Evolutionary conservation across 1,140 invertebrate species (phyloP).

Genomic region (Agrypnia vestita): DNA sequence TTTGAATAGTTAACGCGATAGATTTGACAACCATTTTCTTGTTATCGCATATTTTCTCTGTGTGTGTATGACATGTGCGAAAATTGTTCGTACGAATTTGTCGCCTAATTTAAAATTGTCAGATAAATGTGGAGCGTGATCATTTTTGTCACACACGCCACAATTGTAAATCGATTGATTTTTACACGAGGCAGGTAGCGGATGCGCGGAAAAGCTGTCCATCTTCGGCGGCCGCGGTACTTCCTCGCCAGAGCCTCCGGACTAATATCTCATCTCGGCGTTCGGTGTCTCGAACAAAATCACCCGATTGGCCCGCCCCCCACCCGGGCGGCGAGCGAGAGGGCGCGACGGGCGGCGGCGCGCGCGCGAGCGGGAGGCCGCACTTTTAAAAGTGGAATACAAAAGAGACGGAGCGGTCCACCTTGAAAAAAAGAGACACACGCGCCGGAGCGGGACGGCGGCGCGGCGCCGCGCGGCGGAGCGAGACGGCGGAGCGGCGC

Average conservation of each 20-base stretch:
- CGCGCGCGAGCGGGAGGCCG: slow-evolving; percentile 12
- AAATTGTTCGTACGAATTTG: no score
- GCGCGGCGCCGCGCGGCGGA: slow-evolving; percentile 2
- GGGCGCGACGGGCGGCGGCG: not conserved
- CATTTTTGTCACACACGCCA: no score
- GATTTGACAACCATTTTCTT: no score
- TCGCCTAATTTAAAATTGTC: no score
- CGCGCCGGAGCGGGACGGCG: slow-evolving; percentile 17
- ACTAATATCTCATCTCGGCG: slow-evolving; percentile 52
- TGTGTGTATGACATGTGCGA: no score
- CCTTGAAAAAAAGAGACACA: slow-evolving; percentile 56
- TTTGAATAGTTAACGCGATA: no score
- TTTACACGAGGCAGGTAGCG: no score
- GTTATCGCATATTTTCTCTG: no score
- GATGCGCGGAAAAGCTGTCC: not conserved
- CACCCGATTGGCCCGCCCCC: slow-evolving; percentile 52
- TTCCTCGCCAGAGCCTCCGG: slow-evolving; percentile 25
- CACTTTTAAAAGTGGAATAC: slow-evolving; percentile 51
- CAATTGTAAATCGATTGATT: no score
- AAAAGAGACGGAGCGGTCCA: slow-evolving; percentile 55
- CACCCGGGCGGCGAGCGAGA: slow-evolving; percentile 43
- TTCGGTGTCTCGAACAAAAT: slow-evolving; percentile 50
- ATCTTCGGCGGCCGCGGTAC: not conserved
- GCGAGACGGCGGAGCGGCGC: not conserved
- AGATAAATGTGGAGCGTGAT: no score